Base-by-base conservation (phyloP, 1,140 invertebrate species). In the Lordiphosa collinella region DNA sequence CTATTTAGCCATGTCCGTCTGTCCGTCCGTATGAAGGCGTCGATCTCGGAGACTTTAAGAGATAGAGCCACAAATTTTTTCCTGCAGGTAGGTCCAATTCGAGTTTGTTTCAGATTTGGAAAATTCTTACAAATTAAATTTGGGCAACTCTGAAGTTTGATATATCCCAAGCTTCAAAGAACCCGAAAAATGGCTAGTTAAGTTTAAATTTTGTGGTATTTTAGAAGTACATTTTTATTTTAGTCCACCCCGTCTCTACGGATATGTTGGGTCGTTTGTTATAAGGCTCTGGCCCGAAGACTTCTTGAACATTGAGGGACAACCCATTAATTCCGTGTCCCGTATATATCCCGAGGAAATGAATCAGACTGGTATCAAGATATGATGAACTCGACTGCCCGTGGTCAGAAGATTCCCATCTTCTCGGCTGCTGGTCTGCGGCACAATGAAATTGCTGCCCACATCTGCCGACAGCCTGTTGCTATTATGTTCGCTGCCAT, bases 331-430 rank as follows among this genome's bases (percentile, higher is more conserved):
- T 90, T 98, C 98, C 0, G 98, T 96, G 95, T 98, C 96, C 1
- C 94, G 98, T 93, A 99, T 98, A 88, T 99, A 99, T 90, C 98
- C 98, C 1, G 97, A 99, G 90, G 98, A 99, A 92, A 99, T 99
- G 98, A 99, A 99, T 68, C 98, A 99, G 90, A 99, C 98, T 67
- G 98, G 98, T 91, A 98, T 99, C 70, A 99, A 80, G 98, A 99
- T 90, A 96, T 98, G 56, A 99, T 99, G 98, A 99, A 99, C 91
- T 98, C 96, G 53, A 99, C 99, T 91, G 98, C 98, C 78, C 93
- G 98, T 92, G 98, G 98, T 37, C 98, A 99, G 90, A 99, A 99
- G 90, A 99, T 99, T 89, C 98, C 98, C 14, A 99, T 99, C 89
- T 99, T 99, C 91, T 99, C 98, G 0, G 98, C 98, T 87, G 97